These are phyloP conservation scores for Stichopus chloronotus DNA, from an alignment of 35 echinoderm and acorn worm species.

Conservation along the genomic window DNA sequence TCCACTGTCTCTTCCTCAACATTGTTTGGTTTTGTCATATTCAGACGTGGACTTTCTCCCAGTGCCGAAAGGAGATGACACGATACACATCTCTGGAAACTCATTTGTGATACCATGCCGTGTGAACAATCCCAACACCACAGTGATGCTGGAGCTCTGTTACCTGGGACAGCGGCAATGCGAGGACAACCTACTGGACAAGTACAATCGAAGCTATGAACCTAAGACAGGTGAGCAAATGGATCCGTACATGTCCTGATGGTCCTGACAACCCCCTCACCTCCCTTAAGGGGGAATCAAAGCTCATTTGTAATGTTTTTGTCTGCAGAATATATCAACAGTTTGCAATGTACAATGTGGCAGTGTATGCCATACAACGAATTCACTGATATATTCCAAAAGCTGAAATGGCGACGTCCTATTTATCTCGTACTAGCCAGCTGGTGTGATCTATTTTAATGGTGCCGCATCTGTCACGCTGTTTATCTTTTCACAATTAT, in stretches of 20 bases:
- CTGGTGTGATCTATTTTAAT: no score
- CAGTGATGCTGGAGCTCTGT: neutral
- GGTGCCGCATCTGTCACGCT: no score
- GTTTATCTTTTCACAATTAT: no score
- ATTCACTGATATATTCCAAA: no score
- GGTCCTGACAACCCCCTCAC: no score
- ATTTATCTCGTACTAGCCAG: no score
- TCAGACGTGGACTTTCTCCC: neutral
- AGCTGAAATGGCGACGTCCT: no score
- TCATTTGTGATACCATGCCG: slow-evolving; percentile 11
- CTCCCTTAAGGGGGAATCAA: no score
- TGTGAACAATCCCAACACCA: slow-evolving; percentile 9
- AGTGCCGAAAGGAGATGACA: neutral
- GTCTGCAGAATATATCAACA: no score
- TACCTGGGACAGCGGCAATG: neutral
- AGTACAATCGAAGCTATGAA: slow-evolving; percentile 1
- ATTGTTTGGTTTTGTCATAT: neutral
- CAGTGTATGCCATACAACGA: no score
- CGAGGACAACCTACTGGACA: neutral
- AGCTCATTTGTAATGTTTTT: no score
- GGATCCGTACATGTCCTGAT: neutral
- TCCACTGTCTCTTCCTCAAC: neutral
- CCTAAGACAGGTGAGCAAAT: neutral
- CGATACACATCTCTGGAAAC: neutral
- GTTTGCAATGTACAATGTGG: no score